These are phyloP conservation scores for Gadopsis bispinosus DNA, from an alignment of 2,797 vertebrate genomes.

Conservation along the genomic window DNA sequence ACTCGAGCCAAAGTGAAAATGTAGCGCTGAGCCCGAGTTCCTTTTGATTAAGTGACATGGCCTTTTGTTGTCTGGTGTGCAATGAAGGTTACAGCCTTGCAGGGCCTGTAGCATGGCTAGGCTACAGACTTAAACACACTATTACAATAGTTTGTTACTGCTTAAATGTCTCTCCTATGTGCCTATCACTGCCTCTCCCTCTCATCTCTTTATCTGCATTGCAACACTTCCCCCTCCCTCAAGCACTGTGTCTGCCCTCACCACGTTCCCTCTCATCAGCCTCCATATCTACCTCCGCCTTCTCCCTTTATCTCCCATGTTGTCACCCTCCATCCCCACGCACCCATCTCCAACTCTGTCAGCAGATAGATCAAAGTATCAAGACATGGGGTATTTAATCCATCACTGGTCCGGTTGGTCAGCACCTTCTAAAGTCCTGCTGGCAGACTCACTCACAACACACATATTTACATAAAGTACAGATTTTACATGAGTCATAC, in stretches of 20 bases:
- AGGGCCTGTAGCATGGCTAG: background rate
- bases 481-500: conserved; percentile 13
- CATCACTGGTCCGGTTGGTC: conserved; percentile 66
- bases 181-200: conserved; percentile 41
- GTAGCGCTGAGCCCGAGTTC: background rate
- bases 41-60: background rate
- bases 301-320: conserved; percentile 53
- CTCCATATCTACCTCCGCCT: conserved; percentile 37
- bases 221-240: conserved; percentile 54
- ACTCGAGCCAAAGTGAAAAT: background rate
- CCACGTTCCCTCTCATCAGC: conserved; percentile 50
- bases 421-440: conserved; percentile 63
- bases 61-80: background rate
- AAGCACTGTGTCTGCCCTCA: conserved; percentile 38
- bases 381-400: conserved; percentile 71
- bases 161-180: conserved; percentile 19
- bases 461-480: background rate
- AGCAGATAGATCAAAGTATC: conserved; percentile 75
- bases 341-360: conserved; percentile 56
- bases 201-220: conserved; percentile 61
- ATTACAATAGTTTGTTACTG: conserved; percentile 2
- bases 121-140: background rate
- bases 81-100: conserved; percentile 10
- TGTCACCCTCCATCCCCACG: conserved; percentile 56
- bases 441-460: conserved; percentile 30